Percentiles rank a stretch among this genome's conserved stretches.
These are phyloP conservation scores for Apodemia mormo DNA, from an alignment of 2,888 invertebrate genomes.

Conservation along the genomic window DNA sequence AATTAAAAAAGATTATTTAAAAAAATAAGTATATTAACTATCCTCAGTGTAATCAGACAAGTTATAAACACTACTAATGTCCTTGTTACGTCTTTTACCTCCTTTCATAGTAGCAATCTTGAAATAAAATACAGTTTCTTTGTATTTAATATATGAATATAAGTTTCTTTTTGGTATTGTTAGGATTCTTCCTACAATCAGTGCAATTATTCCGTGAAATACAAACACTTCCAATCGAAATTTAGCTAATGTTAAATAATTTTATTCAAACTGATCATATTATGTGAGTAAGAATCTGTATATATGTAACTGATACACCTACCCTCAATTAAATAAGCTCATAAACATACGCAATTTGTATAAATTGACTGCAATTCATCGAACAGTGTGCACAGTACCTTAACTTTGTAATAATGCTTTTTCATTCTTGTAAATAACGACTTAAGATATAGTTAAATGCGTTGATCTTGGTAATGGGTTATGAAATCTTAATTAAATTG, in stretches of 20 bases:
- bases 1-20: neutral
- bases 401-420: constrained; percentile 62
- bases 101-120: neutral
- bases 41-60: neutral
- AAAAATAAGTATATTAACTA: too few relatives aligned
- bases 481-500: constrained; percentile 77
- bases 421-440: constrained; percentile 67
- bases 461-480: constrained; percentile 67
- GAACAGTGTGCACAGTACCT: constrained; percentile 32
- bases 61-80: neutral
- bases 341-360: constrained; percentile 52
- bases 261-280: constrained; percentile 30
- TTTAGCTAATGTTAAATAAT: neutral
- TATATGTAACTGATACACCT: neutral
- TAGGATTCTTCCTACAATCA: neutral
- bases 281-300: constrained; percentile 23
- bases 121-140: neutral
- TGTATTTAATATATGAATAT: neutral
- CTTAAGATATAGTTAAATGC: constrained; percentile 48
- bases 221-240: neutral
- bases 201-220: neutral
- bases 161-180: neutral
- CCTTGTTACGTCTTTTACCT: neutral
- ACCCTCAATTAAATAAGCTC: constrained; percentile 22
- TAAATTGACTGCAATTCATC: constrained; percentile 34